phyloP scores from a whole-genome alignment of 1,140 invertebrate genomes.

The Dendroctonus ponderosae region DNA sequence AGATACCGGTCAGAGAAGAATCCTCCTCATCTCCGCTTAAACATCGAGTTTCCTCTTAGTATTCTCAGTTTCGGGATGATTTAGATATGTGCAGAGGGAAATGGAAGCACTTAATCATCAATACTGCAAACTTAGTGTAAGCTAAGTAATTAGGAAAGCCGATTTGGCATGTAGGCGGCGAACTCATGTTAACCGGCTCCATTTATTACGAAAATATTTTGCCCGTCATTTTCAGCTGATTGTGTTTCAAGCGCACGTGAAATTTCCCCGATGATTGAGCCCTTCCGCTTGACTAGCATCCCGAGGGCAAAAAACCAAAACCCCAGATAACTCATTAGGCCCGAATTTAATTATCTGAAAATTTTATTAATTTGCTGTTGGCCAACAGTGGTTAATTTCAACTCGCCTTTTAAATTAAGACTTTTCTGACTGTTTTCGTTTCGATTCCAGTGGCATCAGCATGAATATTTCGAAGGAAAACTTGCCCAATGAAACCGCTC shows the following conservation, averaged over 20 bases:
- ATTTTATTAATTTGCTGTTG: constrained; percentile 11
- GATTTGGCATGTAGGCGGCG: too few species aligned
- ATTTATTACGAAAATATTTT: constrained; percentile 16
- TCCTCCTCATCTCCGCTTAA: too few species aligned
- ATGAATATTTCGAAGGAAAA: constrained; percentile 48
- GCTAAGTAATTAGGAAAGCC: too few species aligned
- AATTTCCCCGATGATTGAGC: constrained; percentile 3
- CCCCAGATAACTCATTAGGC: constrained; percentile 15
- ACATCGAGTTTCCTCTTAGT: too few species aligned
- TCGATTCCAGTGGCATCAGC: constrained; percentile 44
- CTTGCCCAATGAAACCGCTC: constrained; percentile 38
- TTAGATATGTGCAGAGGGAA: too few species aligned
- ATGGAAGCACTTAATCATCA: too few species aligned
- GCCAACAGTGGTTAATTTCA: not conserved
- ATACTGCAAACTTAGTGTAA: too few species aligned
- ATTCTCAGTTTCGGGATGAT: too few species aligned
- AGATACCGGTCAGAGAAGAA: too few species aligned
- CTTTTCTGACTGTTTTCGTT: not conserved
- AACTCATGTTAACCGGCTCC: not conserved
- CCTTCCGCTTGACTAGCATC: constrained; percentile 5
- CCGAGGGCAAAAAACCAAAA: constrained; percentile 6
- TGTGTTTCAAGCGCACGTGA: constrained; percentile 1
- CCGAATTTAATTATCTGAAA: constrained; percentile 15
- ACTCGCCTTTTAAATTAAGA: constrained; percentile 7
- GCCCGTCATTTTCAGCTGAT: constrained; percentile 16